Base-by-base conservation (phyloP, 2,888 invertebrate genomes). In the Scaptomyza tumidula region DNA sequence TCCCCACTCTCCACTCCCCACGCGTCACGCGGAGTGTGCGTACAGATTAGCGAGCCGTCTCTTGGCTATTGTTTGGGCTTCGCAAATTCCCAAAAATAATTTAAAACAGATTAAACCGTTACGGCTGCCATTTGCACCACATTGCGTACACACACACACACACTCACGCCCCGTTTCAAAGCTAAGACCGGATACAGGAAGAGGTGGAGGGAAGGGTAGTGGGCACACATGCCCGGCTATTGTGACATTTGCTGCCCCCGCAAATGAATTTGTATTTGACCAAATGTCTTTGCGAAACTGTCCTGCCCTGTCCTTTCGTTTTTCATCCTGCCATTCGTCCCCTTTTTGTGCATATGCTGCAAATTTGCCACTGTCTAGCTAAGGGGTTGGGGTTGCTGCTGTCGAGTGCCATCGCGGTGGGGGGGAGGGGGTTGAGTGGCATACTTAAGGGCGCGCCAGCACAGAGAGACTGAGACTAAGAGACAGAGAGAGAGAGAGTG, bases 101-200 rank as follows among this genome's bases (percentile, higher is more conserved):
- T 91, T 90, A 90, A 90, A 89, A 91, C 81, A 91, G 90, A 91
- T 91, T 90, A 91, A 90, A 89, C 80, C 90, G 90, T 89, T 89
- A 85, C 82, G 90, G 81, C 89, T 80, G 89, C 86, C 90, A 87
- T 90, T 89, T 77, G 78, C 90, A 84, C 87, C 81, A 83, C 87
- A 81, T 85, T 76, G 84, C 81, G 79, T 73, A 57, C 59, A 41
- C 66, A 71, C 68, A 66, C 57, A 44, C 59, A 54, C 67, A 57
- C 76, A 53, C 58, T n/a, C 62, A 55, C 68, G 45, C 71, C 68
- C 60, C 33, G 7, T 39, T 56, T 53, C 5, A 16, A 49, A 56
- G 66, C 52, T 54, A 24, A 44, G 45, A 45, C 41, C 50, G 44
- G 45, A 29, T 48, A 27, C 45, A 39, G 19, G 35, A 13, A 9